Base-by-base conservation (phyloP, 2,888 invertebrate genomes). In the Caenorhabditis sp. region DNA sequence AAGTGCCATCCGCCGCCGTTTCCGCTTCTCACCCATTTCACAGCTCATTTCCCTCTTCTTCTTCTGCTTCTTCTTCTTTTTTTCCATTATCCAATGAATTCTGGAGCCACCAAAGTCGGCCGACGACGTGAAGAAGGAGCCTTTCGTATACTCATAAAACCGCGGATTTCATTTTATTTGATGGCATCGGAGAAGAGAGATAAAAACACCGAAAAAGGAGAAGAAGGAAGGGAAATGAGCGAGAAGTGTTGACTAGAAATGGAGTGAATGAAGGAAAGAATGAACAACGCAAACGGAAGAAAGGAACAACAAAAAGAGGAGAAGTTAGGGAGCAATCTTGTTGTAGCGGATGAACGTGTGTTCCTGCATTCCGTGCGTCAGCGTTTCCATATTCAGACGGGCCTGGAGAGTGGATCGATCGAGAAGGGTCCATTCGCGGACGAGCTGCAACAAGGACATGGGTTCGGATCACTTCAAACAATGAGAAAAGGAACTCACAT, bases 321-420 rank as follows among this genome's bases (percentile, higher is more conserved):
- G 22, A 35, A 35, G 24, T 40, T 69, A 83, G 44, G 82, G 82
- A 22, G 55, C 87, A 60, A 85, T 87, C 68, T 84, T 87, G 40
- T 81, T 83, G 74, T 88, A 88, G 60, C 88, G 80, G 37, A 88
- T 85, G 65, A 88, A 88, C 4, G 88, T 88, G 72, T 88, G 88
- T 60, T 88, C 88, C 69, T 89, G 90, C 90, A 92, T 89, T 35
- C 89, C 89, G 60, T 91, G 91, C 6, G 91, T 91, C 26, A 91
- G 70, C 28, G 91, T 91, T 68, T 89, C 89, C 91, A 91, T 92
- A 58, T 88, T 88, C 20, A 91, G 76, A 22, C 88, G 81, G 6
- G 91, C 89, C 69, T 91, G 89, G 60, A 91, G 85, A 0, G 88
- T 88, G 26, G 74, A 68, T 9, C 85, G 74, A 71, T 89, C 89